Base-by-base conservation (phyloP, 1,140 invertebrate species). In the Drosophila mayri region DNA sequence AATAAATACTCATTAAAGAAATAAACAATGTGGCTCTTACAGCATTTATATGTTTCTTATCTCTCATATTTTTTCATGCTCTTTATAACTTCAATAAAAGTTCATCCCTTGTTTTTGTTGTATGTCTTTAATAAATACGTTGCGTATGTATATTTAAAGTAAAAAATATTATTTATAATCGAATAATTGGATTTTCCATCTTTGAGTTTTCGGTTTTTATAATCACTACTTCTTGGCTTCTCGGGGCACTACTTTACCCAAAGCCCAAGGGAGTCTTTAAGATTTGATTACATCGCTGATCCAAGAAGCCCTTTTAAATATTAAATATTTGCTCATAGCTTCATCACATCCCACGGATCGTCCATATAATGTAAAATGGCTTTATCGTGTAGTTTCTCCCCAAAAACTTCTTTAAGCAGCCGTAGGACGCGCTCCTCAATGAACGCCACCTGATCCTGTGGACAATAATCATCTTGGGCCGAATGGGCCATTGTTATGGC, bases 381-480 rank as follows among this genome's bases (percentile, higher is more conserved):
- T 44, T 91, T 92, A 10, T 91, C 75, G 47, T 91, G 81, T 10
- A 93, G 47, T 22, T 75, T 74, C 3, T 93, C 91, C 11, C 82
- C 86, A 57, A 92, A 93, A 6, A 92, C 91, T 2, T 93, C 79
- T 12, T 76, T 82, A 16, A 94, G 78, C 18, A 93, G 70, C 12
- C 94, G 90, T 25, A 96, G 59, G 3, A 96, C 95, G 12, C 91
- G 87, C 9, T 94, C 93, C 90, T 97, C 96, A 50, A 97, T 97
- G 40, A 93, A 93, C 20, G 96, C 95, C 35, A 97, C 96, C 84
- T 96, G 95, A 80, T 96, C 94, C 11, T 93, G 86, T 3, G 98
- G 97, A 90, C 97, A 98, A 90, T 98, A 98, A 60, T 98, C 97
- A 84, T 98, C 98, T n/a, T 95, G 94, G 55, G 96, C 96, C 0